Evolutionary conservation across 2,113 vertebrate species (phyloP), one percentile per base, ranked within the genome.

Genomic region (Condylura cristata): DNA sequence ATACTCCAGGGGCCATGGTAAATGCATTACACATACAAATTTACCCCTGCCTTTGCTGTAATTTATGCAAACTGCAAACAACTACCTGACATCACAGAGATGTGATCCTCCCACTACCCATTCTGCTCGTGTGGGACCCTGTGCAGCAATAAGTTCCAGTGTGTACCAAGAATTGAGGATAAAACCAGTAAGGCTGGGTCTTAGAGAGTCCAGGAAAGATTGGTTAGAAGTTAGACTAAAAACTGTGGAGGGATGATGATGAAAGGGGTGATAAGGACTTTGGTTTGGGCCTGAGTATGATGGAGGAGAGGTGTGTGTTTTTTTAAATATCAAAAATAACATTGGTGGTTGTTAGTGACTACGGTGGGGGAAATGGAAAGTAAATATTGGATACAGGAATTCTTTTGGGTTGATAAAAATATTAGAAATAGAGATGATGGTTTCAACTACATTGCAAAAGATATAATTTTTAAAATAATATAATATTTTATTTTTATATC

Each of bases 1-100:
- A 72, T 89, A 87, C 96, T 95, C 95, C 28, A 87, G 94, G 93
- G 96, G 63, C 91, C 24, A 0, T 61, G 71, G 83, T 65, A 96
- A 95, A 95, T 96, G 96, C 93, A 97, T 93, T 93, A 91, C 84
- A 90, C 91, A 91, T 82, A 85, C 71, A 82, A 65, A 92, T 70
- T 89, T 34, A 48, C 89, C 85, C 63, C 48, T 26, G 22, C 20
- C 30, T 46, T 56, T n/a, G 56, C 26, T 71, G 32, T 87, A 72
- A 93, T 86, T 97, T 81, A 89, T 6, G 60, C 58, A 81, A 41
- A 81, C 32, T 89, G 80, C 80, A 24, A 68, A 53, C 22, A 9
- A 26, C 72, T 32, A 63, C 83, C 46, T 91, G 63, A 75, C 30
- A 13, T 91, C 79, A 68, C 26, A 71, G 72, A 70, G 6, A 24